Evolutionary conservation across 2,113 vertebrate species (phyloP), one percentile per base, ranked within the genome.

Genomic region (Thryonomys swinderianus): DNA sequence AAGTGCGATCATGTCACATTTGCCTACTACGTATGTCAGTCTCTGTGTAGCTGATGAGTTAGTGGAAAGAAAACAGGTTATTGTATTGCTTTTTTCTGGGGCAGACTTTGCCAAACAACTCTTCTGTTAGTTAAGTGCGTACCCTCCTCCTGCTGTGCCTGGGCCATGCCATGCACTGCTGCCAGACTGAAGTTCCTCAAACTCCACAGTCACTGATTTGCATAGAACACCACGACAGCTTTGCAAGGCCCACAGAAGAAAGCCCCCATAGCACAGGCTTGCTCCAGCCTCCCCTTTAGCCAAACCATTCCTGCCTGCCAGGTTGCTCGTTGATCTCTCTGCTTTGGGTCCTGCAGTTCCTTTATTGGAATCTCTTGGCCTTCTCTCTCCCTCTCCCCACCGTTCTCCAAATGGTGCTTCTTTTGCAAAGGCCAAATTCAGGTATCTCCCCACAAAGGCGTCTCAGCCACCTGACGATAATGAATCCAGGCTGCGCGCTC

Each of bases 311-410:
- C 0, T 34, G 34, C 59, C 27, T 13, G 51, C 57, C 59, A 40
- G 5, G 18, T 48, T 48, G 27, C 76, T 51, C 21, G 1, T 55
- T 21, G 30, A 18, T 25, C 32, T 25, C 61, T 23, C 78, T 76
- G 61, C 67, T 59, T 59, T 23, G 13, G 1, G 5, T 23, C 23
- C 5, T 2, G 2, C 1, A 5, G 13, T 13, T 57, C 4, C 7
- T 2, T 40, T n/a, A 0, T 27, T 51, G 51, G 10, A 40, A 32
- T 40, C 42, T 53, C 21, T 67, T 45, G 30, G 20, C 48, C n/a
- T 59, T 40, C 67, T 93, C 48, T 91, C 42, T 92, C 74, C 40
- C 1, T 17, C 11, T 30, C 0, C 45, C 76, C 37, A 20, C 17
- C 7, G 40, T 14, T 21, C 2, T 83, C 30, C 45, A 61, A 14